Base-by-base conservation (phyloP, 2,888 invertebrate species). In the Tanypteryx hageni region DNA sequence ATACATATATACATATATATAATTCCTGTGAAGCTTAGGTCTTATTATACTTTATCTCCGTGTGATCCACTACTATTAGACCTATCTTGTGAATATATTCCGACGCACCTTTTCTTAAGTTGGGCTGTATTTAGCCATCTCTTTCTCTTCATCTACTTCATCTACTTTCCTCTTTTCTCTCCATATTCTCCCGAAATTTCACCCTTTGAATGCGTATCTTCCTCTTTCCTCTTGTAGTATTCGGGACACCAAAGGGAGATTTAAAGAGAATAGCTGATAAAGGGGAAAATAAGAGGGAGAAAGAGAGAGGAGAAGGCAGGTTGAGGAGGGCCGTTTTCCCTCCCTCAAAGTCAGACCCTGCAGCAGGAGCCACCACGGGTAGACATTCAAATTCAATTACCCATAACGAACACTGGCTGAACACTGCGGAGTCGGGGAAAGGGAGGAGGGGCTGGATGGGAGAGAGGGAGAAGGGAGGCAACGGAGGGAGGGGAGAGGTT, bases 301-400 rank as follows among this genome's bases (percentile, higher is more conserved):
- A 22, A 16, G 16, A 61, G 86, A 57, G 59, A 16, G 57, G 44
- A 7, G 3, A n/a, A 44, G 57, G 83, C 59, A 85, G 57, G 85
- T 58, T 11, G 59, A 27, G 59, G 61, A 31, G 86, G 61, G 61
- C 27, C 61, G 31, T 64, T 86, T 61, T 31, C 86, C 86, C 61
- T 86, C 61, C 86, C 61, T 61, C 86, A 27, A 31, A 61, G 86
- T 86, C 59, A 59, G 61, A 27, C 59, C 86, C 86, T 61, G 86
- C 8, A 44, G 64, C 61, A 27, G 59, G 85, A 18, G 59, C 89
- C 89, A 68, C 89, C 89, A 27, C 86, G 86, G 86, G 61, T 86
- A 86, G 86, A 86, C 86, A 89, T 89, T 89, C 89, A 89, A 89
- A 89, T 89, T 89, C 89, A 89, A 89, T 89, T 89, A 89, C 89